Base-by-base conservation (phyloP, 2,888 invertebrate species). In the Brachypterus glaber region DNA sequence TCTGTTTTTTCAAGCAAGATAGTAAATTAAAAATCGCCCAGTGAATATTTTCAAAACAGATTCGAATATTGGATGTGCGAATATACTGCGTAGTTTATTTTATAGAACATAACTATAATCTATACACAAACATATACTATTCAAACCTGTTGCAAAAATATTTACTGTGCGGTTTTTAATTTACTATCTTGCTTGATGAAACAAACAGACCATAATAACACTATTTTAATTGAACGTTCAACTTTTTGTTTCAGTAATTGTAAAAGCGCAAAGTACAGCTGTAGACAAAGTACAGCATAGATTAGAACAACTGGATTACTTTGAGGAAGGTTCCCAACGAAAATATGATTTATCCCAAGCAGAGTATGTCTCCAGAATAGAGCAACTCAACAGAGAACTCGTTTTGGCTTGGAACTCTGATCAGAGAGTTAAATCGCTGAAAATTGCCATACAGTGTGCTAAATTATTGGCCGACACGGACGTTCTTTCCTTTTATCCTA, bases 371-470 rank as follows among this genome's bases (percentile, higher is more conserved):
- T 73, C 77, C 30, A 77, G 88, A 52, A 88, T 97, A 44, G 87
- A 89, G 53, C 83, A 91, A 63, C 72, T 96, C n/a, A 90, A 87
- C 67, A 82, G 82, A 57, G 91, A 93, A 63, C 73, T 98, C 17
- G 82, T 86, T 29, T 78, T 73, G 63, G 92, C 95, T 4, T 98
- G 97, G 97, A 79, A 87, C 53, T 77, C 83, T 16, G 95, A 97
- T 66, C 93, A 95, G 64, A 74, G 95, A 51, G 92, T 93, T 0
- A 91, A 91, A 69, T 87, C 96, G 3, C 74, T 96, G 25, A 96
- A 96, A 73, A 95, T 97, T 57, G 90, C 85, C 1, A 96, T 97
- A 51, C 95, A 96, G 73, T 93, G 95, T 67, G 88, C 95, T 24
- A 95, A 96, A 68, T 70, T 96, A 53, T 68, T 98, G 37, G 81